Conservation (phyloP, 2,113 vertebrate species). For the Notechis scutatus region DNA sequence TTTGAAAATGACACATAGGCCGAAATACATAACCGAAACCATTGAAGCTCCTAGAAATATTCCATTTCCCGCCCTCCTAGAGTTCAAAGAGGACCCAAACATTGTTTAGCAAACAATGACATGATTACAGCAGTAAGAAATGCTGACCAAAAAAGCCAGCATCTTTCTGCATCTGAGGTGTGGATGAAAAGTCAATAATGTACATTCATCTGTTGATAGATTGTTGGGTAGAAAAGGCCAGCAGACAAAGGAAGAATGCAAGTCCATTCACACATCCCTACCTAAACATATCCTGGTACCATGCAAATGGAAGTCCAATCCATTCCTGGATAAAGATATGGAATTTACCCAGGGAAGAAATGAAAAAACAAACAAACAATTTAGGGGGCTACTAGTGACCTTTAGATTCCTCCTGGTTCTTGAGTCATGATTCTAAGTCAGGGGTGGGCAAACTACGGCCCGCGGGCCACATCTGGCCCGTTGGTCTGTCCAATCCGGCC, state of each 20-base stretch:
- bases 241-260: not conserved
- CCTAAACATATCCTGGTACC: not conserved
- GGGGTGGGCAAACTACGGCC: too few relatives aligned
- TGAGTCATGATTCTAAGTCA: too few relatives aligned
- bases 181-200: not conserved
- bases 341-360: not conserved
- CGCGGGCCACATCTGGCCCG: too few relatives aligned
- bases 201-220: not conserved
- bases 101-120: not conserved
- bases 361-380: not conserved
- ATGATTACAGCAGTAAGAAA: not conserved
- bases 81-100: not conserved
- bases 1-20: not conserved
- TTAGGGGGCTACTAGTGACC: not conserved
- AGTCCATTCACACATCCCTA: too few relatives aligned
- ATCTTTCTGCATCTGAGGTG: not conserved
- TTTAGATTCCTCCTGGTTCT: not conserved
- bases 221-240: not conserved
- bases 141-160: not conserved
- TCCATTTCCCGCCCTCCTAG: too few relatives aligned
- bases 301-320: not conserved
- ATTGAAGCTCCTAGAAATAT: not conserved
- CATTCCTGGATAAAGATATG: not conserved
- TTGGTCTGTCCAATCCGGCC: too few relatives aligned
- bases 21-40: fast-evolving